phyloP scores from a whole-genome alignment of 2,113 vertebrate genomes.

The Arvicanthis niloticus region DNA sequence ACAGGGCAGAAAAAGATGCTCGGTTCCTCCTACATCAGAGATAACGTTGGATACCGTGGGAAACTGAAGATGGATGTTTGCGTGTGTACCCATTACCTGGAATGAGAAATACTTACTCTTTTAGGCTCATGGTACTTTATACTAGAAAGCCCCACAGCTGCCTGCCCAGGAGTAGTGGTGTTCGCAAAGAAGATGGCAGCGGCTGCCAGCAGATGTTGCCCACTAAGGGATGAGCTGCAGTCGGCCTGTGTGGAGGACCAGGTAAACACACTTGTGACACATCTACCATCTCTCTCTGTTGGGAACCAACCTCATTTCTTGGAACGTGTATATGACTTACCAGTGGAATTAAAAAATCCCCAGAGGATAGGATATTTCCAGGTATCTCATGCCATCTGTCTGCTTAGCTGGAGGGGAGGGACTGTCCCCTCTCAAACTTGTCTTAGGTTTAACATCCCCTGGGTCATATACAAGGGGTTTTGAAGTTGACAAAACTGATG shows the following conservation, averaged over 20 bases:
- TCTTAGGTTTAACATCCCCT: background rate
- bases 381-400: background rate
- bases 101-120: slow-evolving; percentile 10
- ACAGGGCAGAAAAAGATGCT: background rate
- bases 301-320: background rate
- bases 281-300: background rate
- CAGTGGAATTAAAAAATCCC: background rate
- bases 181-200: slow-evolving; percentile 72
- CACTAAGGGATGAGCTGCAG: slow-evolving; percentile 60
- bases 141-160: slow-evolving; percentile 82
- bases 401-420: background rate
- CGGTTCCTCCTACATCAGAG: background rate
- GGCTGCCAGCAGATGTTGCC: slow-evolving; percentile 74
- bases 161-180: slow-evolving; percentile 71
- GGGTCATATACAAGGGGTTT: background rate
- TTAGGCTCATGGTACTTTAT: slow-evolving; percentile 79
- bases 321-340: background rate
- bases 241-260: slow-evolving; percentile 74
- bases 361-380: background rate
- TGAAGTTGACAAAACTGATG: background rate
- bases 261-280: slow-evolving; percentile 4
- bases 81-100: background rate
- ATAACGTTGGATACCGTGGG: background rate
- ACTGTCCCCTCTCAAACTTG: background rate
- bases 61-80: background rate